A percentile compares a stretch with the other conserved stretches of the same genome.
Conservation (phyloP, 1,140 invertebrate species). For the Paraescarpia echinospica region DNA sequence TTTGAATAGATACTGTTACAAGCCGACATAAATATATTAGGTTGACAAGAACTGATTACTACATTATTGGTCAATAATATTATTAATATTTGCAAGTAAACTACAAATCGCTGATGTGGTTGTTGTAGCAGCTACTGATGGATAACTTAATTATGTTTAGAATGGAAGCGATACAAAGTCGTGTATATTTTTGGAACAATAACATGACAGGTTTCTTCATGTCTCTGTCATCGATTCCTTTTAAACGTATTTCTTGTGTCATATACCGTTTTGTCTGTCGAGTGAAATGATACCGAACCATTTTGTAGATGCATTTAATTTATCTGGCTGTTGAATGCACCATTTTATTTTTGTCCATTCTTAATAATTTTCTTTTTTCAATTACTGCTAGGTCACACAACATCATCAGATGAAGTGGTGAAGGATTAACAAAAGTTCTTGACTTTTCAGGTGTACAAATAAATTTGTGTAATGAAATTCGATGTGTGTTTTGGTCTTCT, state of each 20-base stretch:
- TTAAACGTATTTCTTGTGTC: not conserved
- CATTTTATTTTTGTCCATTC: not conserved
- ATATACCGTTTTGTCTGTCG: not conserved
- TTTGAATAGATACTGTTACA: not conserved
- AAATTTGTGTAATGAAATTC: constrained; percentile 6
- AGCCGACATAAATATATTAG: not conserved
- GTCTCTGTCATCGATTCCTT: not conserved
- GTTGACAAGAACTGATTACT: not conserved
- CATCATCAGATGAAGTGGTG: not conserved
- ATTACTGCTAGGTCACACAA: not conserved
- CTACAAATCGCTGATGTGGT: too few species aligned
- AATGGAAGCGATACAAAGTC: not conserved
- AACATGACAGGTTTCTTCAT: not conserved
- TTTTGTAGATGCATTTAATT: not conserved
- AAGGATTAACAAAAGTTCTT: not conserved
- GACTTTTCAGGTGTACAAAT: not conserved
- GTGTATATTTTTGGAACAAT: not conserved
- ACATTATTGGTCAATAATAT: not conserved
- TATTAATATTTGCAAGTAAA: too few species aligned
- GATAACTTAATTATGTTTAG: not conserved
- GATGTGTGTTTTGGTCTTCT: not conserved
- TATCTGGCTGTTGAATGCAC: not conserved
- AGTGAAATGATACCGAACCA: not conserved
- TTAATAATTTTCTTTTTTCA: not conserved
- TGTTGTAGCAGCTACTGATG: too few species aligned